Evolutionary conservation across 2,888 invertebrate genomes (phyloP), one percentile per base, ranked within the genome.

Genomic region (Cephus nigrinus): DNA sequence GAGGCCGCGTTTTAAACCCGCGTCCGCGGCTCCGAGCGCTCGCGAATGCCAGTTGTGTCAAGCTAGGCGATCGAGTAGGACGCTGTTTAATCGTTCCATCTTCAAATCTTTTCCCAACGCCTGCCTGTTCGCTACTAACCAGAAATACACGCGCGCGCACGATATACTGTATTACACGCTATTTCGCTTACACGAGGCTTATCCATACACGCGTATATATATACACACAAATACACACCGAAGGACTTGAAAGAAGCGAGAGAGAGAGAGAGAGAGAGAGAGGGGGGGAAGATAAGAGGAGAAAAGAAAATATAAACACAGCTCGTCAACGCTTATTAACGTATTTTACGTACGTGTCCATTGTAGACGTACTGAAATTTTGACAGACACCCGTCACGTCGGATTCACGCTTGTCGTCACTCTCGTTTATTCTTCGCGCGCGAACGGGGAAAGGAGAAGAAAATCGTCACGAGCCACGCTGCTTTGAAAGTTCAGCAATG

Each of bases 51-150:
- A 91, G 91, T 91, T 90, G 91, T 91, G 91, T 91, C 90, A 91
- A 89, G 91, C 89, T 90, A 88, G 90, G 90, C 91, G 91, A 91
- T 90, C 90, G 90, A 91, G 91, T 88, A 91, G 91, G 89, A 91
- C 91, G 90, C 89, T 89, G 88, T 88, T 82, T 88, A 88, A 88
- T 88, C 89, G 89, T 89, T 88, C 90, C 89, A 90, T 88, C 89
- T 90, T 86, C 86, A 87, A 87, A 87, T 88, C 76, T 78, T 76
- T 76, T 55, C 84, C 83, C 81, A 84, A 84, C 82, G 82, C 82
- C 85, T 83, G 83, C 85, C 84, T 83, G 84, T 84, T 83, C 82
- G 85, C 83, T 85, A 83, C 81, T 80, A 82, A 79, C 79, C 79
- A 75, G 12, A 32, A 35, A 23, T 12, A 75, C 23, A 68, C 40